Percentiles rank a stretch among this genome's conserved stretches.
These are phyloP conservation scores for Dissostichus mawsoni DNA, from an alignment of 2,113 vertebrate genomes.

Conservation along the genomic window DNA sequence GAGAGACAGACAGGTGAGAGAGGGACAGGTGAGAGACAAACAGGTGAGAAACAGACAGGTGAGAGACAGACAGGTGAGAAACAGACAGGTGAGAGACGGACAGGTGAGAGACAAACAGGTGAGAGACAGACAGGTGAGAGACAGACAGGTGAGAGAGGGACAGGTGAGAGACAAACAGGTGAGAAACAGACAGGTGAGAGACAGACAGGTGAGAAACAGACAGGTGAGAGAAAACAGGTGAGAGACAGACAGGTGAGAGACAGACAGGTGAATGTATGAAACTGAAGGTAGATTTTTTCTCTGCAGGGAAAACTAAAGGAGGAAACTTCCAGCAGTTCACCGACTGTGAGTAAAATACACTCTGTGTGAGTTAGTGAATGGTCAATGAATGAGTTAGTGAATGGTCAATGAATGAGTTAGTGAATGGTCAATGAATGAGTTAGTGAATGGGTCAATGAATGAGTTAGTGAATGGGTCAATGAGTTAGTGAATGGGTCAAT, in stretches of 20 bases:
- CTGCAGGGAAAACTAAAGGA: conserved; percentile 86
- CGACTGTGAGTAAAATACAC: conserved; percentile 84
- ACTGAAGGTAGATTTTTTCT: conserved; percentile 31
- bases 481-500: no score
- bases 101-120: not conserved
- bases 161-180: conserved; percentile 10
- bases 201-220: not conserved
- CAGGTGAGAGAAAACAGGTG: not conserved
- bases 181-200: not conserved
- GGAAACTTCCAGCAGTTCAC: conserved; percentile 88
- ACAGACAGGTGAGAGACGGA: not conserved
- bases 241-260: not conserved
- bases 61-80: conserved; percentile 3
- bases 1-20: not conserved
- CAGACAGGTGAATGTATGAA: not conserved
- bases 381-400: no score
- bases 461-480: no score
- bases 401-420: no score
- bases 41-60: no score
- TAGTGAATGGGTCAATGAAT: no score
- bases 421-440: no score
- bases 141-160: no score
- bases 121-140: not conserved
- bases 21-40: no score
- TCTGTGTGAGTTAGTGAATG: not conserved